These are phyloP conservation scores for Athene cunicularia DNA, from an alignment of 2,113 vertebrate genomes.

Conservation along the genomic window DNA sequence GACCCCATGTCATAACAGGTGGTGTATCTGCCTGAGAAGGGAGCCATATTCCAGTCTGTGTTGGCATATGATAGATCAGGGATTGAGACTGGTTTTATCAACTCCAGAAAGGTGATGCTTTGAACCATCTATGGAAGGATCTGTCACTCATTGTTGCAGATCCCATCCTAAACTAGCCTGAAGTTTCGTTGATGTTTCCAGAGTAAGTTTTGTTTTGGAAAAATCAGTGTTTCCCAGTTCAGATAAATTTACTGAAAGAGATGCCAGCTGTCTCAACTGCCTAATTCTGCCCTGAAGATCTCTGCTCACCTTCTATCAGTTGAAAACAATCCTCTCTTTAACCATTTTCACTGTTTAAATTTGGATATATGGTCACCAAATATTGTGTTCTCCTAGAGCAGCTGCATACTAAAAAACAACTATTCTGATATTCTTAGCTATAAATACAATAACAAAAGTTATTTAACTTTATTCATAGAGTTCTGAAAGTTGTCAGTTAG, in stretches of 20 bases:
- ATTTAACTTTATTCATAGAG: background rate
- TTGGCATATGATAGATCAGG: background rate
- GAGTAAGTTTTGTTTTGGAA: background rate
- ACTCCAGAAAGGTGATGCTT: background rate
- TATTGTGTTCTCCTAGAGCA: background rate
- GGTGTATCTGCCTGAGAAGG: accelerated
- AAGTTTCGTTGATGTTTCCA: background rate
- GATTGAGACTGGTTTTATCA: background rate
- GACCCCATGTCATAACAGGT: background rate
- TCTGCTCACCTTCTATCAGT: background rate
- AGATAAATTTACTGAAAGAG: background rate
- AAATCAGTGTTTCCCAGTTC: background rate
- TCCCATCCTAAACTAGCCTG: background rate
- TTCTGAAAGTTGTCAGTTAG: background rate
- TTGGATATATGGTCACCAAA: background rate
- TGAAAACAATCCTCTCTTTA: background rate
- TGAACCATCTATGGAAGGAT: background rate
- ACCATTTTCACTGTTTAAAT: background rate
- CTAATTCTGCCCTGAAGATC: background rate
- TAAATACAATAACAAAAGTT: background rate
- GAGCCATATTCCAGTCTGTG: background rate
- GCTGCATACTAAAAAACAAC: background rate
- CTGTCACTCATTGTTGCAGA: background rate
- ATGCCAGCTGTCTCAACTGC: background rate
- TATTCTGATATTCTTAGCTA: background rate